phyloP scores from a whole-genome alignment of 92 coral and sea anemone genomes.

The Porites divaricata region DNA sequence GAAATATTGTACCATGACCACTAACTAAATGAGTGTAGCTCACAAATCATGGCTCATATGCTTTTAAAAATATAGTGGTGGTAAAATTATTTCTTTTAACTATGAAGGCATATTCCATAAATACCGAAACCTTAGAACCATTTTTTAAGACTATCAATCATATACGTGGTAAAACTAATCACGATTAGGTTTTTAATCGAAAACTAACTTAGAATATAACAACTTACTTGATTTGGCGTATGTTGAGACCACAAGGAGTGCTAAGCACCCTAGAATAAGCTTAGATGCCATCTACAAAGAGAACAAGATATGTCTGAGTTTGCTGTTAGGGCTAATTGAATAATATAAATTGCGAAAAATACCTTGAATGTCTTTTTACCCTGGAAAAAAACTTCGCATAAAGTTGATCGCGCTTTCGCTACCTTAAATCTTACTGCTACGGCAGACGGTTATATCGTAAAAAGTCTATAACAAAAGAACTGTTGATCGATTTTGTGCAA shows the following conservation, averaged over 20 bases:
- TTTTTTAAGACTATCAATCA: background rate
- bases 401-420: background rate
- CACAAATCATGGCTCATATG: background rate
- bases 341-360: background rate
- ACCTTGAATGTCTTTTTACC: background rate
- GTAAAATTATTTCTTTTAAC: no score
- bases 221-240: constrained; percentile 96
- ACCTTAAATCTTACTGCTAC: background rate
- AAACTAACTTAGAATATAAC: background rate
- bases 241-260: constrained; percentile 90
- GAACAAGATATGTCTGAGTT: background rate
- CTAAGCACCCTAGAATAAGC: constrained; percentile 87
- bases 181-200: background rate
- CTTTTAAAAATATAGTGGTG: background rate
- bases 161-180: background rate
- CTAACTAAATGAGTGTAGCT: background rate
- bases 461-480: background rate
- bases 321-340: background rate
- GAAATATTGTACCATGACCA: background rate
- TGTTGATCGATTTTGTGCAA: background rate
- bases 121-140: background rate
- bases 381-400: background rate
- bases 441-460: background rate
- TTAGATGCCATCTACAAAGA: constrained; percentile 93
- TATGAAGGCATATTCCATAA: background rate